phyloP scores from a whole-genome alignment of 2,113 vertebrate species.

The Bagarius yarrelli region DNA sequence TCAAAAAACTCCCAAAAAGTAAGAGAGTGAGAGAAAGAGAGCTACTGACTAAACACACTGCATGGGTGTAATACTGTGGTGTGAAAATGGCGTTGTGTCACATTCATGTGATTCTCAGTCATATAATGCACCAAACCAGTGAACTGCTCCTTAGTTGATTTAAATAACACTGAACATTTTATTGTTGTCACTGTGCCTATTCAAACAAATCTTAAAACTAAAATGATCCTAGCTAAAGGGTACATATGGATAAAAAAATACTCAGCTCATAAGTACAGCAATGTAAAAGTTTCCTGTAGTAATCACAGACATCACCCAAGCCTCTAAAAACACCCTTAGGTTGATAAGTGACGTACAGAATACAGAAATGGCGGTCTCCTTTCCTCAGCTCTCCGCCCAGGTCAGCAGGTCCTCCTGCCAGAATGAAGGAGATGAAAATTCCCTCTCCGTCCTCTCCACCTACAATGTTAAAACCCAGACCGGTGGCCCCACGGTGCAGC shows the following conservation, averaged over 20 bases:
- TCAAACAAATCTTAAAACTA: no score
- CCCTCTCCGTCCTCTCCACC: slow-evolving; percentile 98
- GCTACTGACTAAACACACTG: not conserved
- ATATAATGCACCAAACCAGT: no score
- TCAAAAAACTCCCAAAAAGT: not conserved
- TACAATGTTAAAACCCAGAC: slow-evolving; percentile 97
- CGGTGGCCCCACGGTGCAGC: slow-evolving; percentile 89
- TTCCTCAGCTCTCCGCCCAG: slow-evolving; percentile 94
- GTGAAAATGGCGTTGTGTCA: not conserved
- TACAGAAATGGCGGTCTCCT: slow-evolving; percentile 94
- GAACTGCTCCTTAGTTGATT: no score
- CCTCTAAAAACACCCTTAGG: no score
- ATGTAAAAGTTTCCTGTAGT: not conserved
- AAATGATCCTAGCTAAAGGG: not conserved
- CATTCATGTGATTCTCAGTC: no score
- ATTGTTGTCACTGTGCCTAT: no score
- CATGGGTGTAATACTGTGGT: no score
- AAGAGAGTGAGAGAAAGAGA: not conserved
- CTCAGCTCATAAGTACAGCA: not conserved
- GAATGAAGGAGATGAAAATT: slow-evolving; percentile 99
- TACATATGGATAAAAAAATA: not conserved
- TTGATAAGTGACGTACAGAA: slow-evolving; percentile 72
- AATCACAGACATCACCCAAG: not conserved
- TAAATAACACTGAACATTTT: no score
- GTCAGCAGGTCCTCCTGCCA: slow-evolving; percentile 95